Conservation (phyloP, 2,888 invertebrate genomes). For the Fragum whitleyi region DNA sequence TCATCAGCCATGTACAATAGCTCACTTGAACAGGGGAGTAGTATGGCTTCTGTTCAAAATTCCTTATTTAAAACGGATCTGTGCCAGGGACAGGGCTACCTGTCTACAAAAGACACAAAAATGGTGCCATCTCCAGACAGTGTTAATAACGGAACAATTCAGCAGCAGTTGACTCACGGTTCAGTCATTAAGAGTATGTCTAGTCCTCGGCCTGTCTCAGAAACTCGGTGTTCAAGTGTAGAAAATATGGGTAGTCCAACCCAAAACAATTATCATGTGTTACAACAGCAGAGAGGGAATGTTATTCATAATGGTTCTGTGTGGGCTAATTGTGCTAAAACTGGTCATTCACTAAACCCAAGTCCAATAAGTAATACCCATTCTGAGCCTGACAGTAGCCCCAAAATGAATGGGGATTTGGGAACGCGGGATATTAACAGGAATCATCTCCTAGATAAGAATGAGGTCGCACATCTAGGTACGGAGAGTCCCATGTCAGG, state of each 20-base stretch:
- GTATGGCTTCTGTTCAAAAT: constrained; percentile 68
- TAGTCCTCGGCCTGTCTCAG: constrained; percentile 65
- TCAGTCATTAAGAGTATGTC: constrained; percentile 77
- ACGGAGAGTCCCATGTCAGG: constrained; percentile 75
- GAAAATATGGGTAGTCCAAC: constrained; percentile 69
- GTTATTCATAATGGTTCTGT: constrained; percentile 69
- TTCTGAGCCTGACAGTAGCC: constrained; percentile 69
- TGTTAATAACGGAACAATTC: constrained; percentile 39
- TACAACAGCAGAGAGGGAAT: constrained; percentile 62
- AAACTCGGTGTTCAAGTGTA: constrained; percentile 66
- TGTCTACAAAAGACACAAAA: constrained; percentile 62
- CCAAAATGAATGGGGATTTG: constrained; percentile 63
- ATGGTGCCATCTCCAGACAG: constrained; percentile 63
- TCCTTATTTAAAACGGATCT: constrained; percentile 70
- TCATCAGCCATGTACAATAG: constrained; percentile 75
- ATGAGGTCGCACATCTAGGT: constrained; percentile 58
- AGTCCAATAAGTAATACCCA: constrained; percentile 70
- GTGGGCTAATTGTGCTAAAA: constrained; percentile 72
- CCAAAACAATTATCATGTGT: constrained; percentile 60
- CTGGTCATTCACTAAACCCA: constrained; percentile 64
- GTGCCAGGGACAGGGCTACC: constrained; percentile 61
- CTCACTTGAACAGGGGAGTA: constrained; percentile 69
- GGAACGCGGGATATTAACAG: constrained; percentile 58
- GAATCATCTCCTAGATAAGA: constrained; percentile 60
- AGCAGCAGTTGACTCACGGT: constrained; percentile 64